phyloP scores from a whole-genome alignment of 2,797 vertebrate species.

The Danio albolineatus region DNA sequence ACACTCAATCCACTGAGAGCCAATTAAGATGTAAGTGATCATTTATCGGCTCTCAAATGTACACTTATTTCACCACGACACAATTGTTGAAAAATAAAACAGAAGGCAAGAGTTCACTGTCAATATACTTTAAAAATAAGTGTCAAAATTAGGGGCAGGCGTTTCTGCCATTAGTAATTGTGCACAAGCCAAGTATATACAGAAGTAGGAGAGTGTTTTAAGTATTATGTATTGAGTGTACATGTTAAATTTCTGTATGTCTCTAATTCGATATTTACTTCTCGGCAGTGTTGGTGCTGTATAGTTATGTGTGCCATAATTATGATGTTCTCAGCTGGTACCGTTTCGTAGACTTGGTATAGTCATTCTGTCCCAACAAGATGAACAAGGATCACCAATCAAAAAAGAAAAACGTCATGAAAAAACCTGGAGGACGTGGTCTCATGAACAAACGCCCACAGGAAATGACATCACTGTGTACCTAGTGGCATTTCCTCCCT shows the following conservation, averaged over 20 bases:
- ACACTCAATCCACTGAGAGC: conserved; percentile 7
- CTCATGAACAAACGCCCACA: conserved; percentile 6
- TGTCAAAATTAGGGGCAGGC: conserved; percentile 44
- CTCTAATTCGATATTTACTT: conserved; percentile 69
- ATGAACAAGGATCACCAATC: not conserved
- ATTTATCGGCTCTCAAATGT: conserved; percentile 23
- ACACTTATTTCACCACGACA: not conserved
- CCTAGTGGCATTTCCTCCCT: not conserved
- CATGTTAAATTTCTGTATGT: conserved; percentile 66
- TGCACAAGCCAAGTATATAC: conserved; percentile 55
- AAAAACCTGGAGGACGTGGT: conserved; percentile 10
- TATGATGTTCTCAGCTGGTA: conserved; percentile 53
- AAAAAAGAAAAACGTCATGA: not conserved
- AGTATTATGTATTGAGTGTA: conserved; percentile 64
- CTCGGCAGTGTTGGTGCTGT: conserved; percentile 58
- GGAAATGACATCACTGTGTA: conserved; percentile 27
- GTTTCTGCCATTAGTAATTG: conserved; percentile 30
- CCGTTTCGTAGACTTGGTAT: conserved; percentile 49
- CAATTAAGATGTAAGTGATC: not conserved
- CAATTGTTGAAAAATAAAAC: conserved; percentile 37
- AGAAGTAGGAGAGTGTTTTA: conserved; percentile 54
- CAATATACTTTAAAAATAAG: conserved; percentile 35
- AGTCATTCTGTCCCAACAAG: conserved; percentile 38
- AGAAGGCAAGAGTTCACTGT: conserved; percentile 34
- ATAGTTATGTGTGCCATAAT: conserved; percentile 62